phyloP scores from a whole-genome alignment of 1,140 invertebrate species.

The Eciton burchellii region DNA sequence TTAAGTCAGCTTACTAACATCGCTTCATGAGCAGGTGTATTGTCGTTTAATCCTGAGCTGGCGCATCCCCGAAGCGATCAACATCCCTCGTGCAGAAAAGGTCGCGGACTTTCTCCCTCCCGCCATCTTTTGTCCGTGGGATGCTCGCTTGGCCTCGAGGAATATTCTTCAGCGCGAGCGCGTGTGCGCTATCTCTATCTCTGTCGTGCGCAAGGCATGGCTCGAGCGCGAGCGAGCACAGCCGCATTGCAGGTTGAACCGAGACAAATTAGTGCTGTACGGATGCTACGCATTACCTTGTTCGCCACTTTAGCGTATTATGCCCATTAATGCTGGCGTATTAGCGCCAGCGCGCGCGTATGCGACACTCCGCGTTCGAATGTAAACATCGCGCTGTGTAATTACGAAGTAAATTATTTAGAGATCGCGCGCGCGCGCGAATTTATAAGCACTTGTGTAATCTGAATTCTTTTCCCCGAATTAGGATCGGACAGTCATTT shows the following conservation, averaged over 20 bases:
- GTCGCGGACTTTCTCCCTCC: no score
- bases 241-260: conserved; percentile 20
- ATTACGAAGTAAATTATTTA: conserved; percentile 4
- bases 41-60: no score
- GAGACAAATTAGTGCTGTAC: conserved; percentile 61
- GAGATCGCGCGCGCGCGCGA: background rate
- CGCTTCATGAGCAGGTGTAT: no score
- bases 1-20: no score
- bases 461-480: no score
- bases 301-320: conserved; percentile 69
- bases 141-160: background rate
- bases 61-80: no score
- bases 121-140: no score
- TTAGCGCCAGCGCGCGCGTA: conserved; percentile 18
- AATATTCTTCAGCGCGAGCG: background rate
- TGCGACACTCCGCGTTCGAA: background rate
- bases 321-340: conserved; percentile 61
- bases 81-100: no score
- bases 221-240: background rate
- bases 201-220: background rate
- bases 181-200: background rate
- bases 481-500: no score
- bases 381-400: conserved; percentile 50
- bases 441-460: no score
- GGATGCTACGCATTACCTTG: conserved; percentile 70